Evolutionary conservation across 1,140 invertebrate genomes (phyloP), one percentile per base, ranked within the genome.

Genomic region (Chironomus striatipennis): DNA sequence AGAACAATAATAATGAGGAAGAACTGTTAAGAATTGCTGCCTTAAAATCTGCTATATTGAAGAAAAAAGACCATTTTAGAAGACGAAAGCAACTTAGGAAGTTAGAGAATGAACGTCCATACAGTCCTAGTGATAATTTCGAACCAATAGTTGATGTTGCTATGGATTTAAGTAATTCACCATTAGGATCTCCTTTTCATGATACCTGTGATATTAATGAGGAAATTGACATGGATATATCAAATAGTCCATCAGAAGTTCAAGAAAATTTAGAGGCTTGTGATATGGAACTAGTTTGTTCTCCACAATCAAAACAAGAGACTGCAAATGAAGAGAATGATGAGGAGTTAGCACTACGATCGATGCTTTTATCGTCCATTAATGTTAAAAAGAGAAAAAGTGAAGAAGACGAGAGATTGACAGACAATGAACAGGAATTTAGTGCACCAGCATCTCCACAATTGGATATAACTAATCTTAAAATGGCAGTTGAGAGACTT

Each of bases 61-160:
- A 21, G 18, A 70, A 70, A 20, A 21, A 18, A 12, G 65, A 57
- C 4, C 47, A 57, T 57, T 15, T 57, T 12, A 57, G 9, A 20
- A 17, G 20, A 12, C 17, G 65, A 3, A 70, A 70, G 18, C n/a
- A 70, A 20, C 65, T 18, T 18, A 70, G 18, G 17, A 18, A 18
- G 18, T 9, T 70, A 6, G 65, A 70, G 20, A 70, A 70, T 20
- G 65, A 70, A 70, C 65, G 65, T 70, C 65, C 65, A 20, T 70
- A 70, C 6, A 20, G 17, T 21, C 65, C 65, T 20, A 20, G 17
- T 2, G 65, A 70, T 18, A 21, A 18, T 70, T 21, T 70, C 10
- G 65, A 70, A 12, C 18, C 65, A 70, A 18, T 70, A 70, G 5
- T 21, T 20, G 65, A 70, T 70, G 65, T 18, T 18, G 17, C 65